These are phyloP conservation scores for Anthopleura sola DNA, from an alignment of 64 coral and sea anemone species.

Conservation along the genomic window DNA sequence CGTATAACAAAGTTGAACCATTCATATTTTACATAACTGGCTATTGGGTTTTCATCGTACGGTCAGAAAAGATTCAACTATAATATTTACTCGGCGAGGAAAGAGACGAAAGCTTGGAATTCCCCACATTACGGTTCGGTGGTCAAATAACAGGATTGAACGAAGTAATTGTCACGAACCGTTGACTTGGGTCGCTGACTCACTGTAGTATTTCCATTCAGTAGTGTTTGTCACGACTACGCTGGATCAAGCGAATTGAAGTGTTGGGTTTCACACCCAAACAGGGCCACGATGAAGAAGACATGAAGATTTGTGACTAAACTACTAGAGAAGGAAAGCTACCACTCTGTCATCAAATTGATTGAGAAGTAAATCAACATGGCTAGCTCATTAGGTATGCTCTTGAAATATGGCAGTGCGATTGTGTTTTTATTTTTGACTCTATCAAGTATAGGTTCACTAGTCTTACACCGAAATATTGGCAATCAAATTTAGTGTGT, in stretches of 20 bases:
- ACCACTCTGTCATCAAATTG: slow-evolving; percentile 19
- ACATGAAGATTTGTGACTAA: slow-evolving; percentile 5
- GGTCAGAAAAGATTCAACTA: neutral
- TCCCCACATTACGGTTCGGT: neutral
- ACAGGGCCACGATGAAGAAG: slow-evolving; percentile 8
- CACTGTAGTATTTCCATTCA: neutral
- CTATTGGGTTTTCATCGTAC: neutral
- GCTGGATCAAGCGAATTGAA: neutral
- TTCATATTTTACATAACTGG: slow-evolving; percentile 12
- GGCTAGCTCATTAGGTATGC: slow-evolving; percentile 91
- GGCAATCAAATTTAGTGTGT: neutral
- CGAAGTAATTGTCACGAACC: neutral
- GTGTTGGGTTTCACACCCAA: slow-evolving; percentile 29
- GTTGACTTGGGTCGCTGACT: neutral
- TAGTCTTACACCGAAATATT: neutral
- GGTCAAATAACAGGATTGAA: neutral
- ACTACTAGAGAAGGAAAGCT: neutral
- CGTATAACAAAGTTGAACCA: neutral
- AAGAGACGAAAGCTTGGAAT: neutral
- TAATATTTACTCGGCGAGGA: neutral
- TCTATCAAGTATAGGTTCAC: neutral
- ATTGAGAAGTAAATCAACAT: slow-evolving; percentile 39
- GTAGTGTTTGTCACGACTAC: neutral
- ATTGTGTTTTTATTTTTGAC: neutral
- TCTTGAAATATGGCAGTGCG: neutral